Conservation (phyloP, 2,113 vertebrate genomes). For the Notechis scutatus region DNA sequence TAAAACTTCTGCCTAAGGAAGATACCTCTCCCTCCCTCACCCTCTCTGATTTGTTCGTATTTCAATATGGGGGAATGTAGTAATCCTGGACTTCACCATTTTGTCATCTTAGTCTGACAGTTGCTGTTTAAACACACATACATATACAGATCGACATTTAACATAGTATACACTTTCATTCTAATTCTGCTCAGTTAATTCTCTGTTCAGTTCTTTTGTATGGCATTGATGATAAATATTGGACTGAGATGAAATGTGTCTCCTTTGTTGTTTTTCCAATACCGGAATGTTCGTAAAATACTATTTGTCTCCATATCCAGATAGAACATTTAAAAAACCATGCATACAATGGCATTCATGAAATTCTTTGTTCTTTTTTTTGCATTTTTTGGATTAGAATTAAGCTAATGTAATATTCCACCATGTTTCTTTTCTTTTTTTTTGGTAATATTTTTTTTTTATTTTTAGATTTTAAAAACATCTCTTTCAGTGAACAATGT, state of each 20-base stretch:
- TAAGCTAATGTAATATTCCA: background rate
- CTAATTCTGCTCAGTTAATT: background rate
- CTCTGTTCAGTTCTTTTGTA: background rate
- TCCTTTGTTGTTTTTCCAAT: background rate
- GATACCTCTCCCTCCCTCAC: background rate
- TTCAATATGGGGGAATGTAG: background rate
- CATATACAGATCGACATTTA: background rate
- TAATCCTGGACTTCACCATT: background rate
- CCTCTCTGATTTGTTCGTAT: background rate
- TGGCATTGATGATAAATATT: background rate
- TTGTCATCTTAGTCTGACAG: background rate
- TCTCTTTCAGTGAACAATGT: too few relatives aligned
- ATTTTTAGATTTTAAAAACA: too few relatives aligned
- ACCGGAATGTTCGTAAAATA: background rate
- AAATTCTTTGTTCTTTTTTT: background rate
- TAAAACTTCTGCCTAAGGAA: background rate
- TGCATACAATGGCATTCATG: background rate
- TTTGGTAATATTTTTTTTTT: too few relatives aligned
- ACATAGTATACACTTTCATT: background rate
- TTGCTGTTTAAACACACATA: background rate
- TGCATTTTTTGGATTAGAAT: background rate
- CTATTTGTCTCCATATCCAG: background rate
- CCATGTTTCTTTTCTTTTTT: background rate
- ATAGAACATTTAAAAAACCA: background rate
- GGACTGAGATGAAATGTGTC: background rate